Evolutionary conservation across 2,888 invertebrate species (phyloP), one percentile per base, ranked within the genome.

Genomic region (Synanthedon andrenaeformis): DNA sequence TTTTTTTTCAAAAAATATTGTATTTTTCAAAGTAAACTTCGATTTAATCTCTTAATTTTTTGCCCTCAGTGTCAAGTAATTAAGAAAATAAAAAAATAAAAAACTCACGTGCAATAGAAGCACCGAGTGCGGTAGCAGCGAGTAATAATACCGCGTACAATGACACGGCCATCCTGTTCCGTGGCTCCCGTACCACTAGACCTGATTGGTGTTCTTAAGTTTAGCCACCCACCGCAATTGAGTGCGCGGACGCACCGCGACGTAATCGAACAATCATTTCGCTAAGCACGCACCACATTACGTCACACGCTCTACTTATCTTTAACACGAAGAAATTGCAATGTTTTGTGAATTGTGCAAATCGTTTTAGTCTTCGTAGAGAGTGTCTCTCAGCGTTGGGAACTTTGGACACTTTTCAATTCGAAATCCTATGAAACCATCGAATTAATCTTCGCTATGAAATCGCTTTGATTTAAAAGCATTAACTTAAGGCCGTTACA

Each of bases 21-120:
- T 35, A 35, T 35, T 10, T 35, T 8, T 35, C 10, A 10, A 35
- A 10, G 10, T 1, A 35, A 10, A 8, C 35, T 35, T 10, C 6
- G 35, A 35, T 35, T 35, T 35, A 10, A 10, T 35, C 10, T 35
- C 35, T 35, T 10, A 35, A 10, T 35, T 35, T 35, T 8, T 35
- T 35, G 0, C 35, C 10, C 35, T 10, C 8, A 35, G 8, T 35
- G 10, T 8, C 2, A 35, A 35, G 10, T 35, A 35, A 35, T 35
- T 8, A 35, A 35, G 10, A 35, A 35, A 19, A 19, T n/a, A n/a
- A n/a, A n/a, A n/a, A n/a, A n/a, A n/a, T n/a, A n/a, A 12, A 49
- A 50, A 63, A 86, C 86, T 86, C 65, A 86, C 86, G 81, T 66
- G 78, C 70, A 58, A 87, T 80, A 12, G 84, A 77, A 55, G 86